Base-by-base conservation (phyloP, 1,140 invertebrate genomes). In the Zaprionus nigranus region DNA sequence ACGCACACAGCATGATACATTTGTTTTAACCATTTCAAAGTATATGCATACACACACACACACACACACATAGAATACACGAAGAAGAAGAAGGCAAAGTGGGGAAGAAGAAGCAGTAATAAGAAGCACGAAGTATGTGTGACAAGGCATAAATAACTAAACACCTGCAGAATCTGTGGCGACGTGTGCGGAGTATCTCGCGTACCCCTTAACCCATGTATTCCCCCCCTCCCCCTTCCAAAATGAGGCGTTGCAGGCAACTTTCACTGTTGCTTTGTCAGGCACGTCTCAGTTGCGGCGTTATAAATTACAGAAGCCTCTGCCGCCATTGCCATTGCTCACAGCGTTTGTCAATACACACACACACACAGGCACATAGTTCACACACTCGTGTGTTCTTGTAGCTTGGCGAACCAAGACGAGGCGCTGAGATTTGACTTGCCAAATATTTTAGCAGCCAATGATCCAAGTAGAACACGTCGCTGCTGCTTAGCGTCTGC, bases 91-190 rank as follows among this genome's bases (percentile, higher is more conserved):
- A 0, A 62, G 20, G 22, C 34, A 7, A 28, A 60, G 13, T 40
- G 49, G 46, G 24, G 63, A 58, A 66, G 67, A 81, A 78, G 65
- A 62, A 67, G 58, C 54, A 59, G 59, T 38, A 74, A 74, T 68
- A 56, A 74, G 58, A 70, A 57, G 62, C 79, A 72, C 68, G 73
- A 72, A 78, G 72, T 69, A 83, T 68, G 83, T 81, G 81, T 78
- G 85, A 84, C 84, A 90, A 90, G 85, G 78, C 85, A 88, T 88
- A 90, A 88, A 88, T 88, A 88, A 81, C 85, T 90, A 90, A 88
- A 88, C 86, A 88, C 85, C 85, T 88, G 85, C 85, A 85, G 75
- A 88, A 81, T 83, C 77, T 77, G 73, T 34, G 77, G 60, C 38
- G 54, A 59, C n/a, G 40, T 34, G 36, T n/a, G 24, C 15, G 22